Evolutionary conservation across 2,113 vertebrate species (phyloP).

Genomic region (Vidua macroura): DNA sequence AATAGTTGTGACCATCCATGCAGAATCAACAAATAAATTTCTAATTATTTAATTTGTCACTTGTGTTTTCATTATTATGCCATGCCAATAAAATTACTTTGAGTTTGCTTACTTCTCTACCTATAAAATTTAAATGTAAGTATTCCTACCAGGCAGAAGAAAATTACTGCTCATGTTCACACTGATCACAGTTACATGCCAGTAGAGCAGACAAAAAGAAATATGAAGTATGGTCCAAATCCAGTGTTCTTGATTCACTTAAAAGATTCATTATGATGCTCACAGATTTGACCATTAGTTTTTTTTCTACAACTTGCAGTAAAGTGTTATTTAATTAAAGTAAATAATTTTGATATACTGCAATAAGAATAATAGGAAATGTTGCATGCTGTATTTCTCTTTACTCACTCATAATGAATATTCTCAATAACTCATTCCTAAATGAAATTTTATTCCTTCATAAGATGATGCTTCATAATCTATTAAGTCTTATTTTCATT

Average conservation of each 20-base stretch:
- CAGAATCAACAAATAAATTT: neutral
- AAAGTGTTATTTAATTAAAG: neutral
- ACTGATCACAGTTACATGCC: neutral
- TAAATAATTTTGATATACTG: neutral
- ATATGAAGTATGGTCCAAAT: neutral
- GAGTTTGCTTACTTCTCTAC: neutral
- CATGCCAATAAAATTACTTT: neutral
- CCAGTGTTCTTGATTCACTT: neutral
- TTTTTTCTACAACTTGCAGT: neutral
- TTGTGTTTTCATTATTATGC: neutral
- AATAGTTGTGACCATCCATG: neutral
- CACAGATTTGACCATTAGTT: neutral
- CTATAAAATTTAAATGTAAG: neutral
- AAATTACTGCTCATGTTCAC: neutral
- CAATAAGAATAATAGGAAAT: neutral
- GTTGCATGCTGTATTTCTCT: neutral
- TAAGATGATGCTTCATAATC: neutral
- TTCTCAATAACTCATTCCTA: neutral
- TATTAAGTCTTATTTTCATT: neutral
- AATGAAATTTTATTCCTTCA: neutral
- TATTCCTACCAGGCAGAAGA: neutral
- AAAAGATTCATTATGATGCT: neutral
- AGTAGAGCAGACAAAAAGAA: neutral
- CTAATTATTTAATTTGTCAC: neutral
- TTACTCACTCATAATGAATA: neutral